Evolutionary conservation across 2,888 invertebrate species (phyloP).

Genomic region (Spialia ferax): DNA sequence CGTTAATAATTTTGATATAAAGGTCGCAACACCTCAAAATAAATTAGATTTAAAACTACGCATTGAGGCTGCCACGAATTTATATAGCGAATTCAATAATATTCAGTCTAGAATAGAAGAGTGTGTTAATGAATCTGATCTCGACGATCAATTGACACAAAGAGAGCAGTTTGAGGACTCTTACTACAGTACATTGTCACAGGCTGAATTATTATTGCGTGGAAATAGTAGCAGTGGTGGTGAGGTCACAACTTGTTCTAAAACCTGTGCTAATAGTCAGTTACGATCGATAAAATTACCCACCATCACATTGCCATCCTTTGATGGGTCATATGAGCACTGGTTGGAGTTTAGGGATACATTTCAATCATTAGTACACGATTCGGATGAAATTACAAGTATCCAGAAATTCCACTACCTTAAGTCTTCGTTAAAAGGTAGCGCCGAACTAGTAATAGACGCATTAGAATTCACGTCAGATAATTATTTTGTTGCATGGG

Average conservation of each 20-base stretch:
- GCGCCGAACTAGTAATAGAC: neutral
- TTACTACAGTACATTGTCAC: neutral
- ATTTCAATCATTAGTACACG: neutral
- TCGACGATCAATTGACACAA: slow-evolving; percentile 9
- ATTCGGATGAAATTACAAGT: neutral
- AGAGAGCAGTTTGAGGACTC: slow-evolving; percentile 6
- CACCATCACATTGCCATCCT: neutral
- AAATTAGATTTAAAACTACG: slow-evolving; percentile 4
- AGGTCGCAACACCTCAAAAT: slow-evolving; percentile 1
- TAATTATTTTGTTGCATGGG: neutral
- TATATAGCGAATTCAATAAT: neutral
- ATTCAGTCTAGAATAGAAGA: neutral
- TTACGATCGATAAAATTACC: slow-evolving; percentile 9
- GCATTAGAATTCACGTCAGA: neutral
- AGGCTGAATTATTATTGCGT: neutral
- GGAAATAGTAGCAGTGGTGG: neutral
- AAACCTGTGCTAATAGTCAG: neutral
- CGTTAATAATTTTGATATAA: neutral
- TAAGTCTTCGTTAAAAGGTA: neutral
- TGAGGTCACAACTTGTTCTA: slow-evolving; percentile 7
- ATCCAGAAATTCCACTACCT: slow-evolving; percentile 4
- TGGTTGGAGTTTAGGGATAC: slow-evolving; percentile 1
- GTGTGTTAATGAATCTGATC: neutral
- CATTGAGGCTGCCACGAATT: slow-evolving; percentile 8
- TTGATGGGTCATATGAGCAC: neutral